Evolutionary conservation across 1,140 invertebrate genomes (phyloP), one percentile per base, ranked within the genome.

Genomic region (Holcopasites calliopsidis): DNA sequence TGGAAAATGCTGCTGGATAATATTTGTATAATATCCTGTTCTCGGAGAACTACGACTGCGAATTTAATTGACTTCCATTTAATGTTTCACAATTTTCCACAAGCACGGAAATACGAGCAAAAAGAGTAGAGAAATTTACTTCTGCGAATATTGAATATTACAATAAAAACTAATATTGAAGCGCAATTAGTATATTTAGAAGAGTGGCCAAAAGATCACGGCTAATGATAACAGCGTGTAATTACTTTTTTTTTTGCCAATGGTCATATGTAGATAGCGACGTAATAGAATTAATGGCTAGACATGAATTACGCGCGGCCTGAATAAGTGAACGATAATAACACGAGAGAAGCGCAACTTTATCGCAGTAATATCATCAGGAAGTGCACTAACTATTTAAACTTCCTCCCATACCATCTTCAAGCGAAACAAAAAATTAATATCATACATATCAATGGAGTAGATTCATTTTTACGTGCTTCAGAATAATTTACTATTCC

Each of bases 291-390:
- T 60, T 60, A 23, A 40, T 40, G 13, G 21, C 28, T 10, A 16
- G 28, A 21, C 62, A 38, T 66, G 33, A 35, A 66, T 66, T 52
- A 52, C n/a, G 33, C 10, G 33, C 33, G 62, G 47, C 62, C 47
- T 52, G 62, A 50, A 65, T 65, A 65, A 33, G 50, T 35, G 16
- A 21, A 38, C 47, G 47, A 66, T 66, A 66, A 50, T n/a, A 28
- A 52, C n/a, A 38, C 1, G 21, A 10, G 33, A 11, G 21, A 26
- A 26, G 21, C 7, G 21, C 21, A 35, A n/a, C 16, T 38, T 38
- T 38, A 52, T 65, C 62, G n/a, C 28, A 11, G 11, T 21, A 16
- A 50, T 21, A 11, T 26, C 11, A 66, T 13, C 31, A 52, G 21
- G 33, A 66, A 66, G 21, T 35, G 18, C 5, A 26, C 10, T 23